Evolutionary conservation across 2,113 vertebrate species (phyloP).

Genomic region (sheep (Ovis aries)): ARS-UI_Ramb_v3.0 NC_056056.1:200843001-200843500

Average conservation of each 20-base stretch:
- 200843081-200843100: neutral
- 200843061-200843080: neutral
- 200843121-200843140: neutral
- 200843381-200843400: neutral
- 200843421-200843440: neutral
- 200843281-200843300: slow-evolving; percentile 2
- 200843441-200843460: neutral
- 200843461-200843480: neutral
- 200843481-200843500: neutral
- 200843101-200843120: neutral
- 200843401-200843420: neutral
- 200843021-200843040: neutral
- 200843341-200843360: neutral
- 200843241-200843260: neutral
- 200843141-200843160: neutral
- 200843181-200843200: neutral
- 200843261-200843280: neutral
- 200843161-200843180: neutral
- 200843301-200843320: neutral
- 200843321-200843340: neutral
- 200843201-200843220: neutral
- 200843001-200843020: neutral
- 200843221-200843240: neutral
- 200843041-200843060: neutral
- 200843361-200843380: neutral